Evolutionary conservation across 2,113 vertebrate species (phyloP).

Genomic region (Channa maculata): DNA sequence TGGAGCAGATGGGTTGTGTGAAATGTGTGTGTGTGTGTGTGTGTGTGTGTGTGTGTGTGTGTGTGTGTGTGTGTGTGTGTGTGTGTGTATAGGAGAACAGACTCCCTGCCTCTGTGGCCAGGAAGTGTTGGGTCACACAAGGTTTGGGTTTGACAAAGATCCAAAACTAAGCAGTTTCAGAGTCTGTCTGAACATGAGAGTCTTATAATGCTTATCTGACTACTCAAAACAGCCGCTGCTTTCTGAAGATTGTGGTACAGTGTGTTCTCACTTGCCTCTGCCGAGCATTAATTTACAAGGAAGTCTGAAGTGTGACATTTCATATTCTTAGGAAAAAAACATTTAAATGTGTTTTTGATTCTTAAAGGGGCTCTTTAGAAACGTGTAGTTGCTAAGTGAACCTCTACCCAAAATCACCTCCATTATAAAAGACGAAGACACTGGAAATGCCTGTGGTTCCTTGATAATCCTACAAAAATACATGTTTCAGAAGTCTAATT

Average conservation of each 20-base stretch:
- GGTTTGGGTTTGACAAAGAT: constrained; percentile 62
- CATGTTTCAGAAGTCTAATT: constrained; percentile 35
- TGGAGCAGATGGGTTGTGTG: constrained; percentile 75
- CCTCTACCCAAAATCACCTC: constrained; percentile 8
- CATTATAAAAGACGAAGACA: constrained; percentile 24
- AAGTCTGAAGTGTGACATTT: constrained; percentile 15
- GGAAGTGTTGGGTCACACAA: constrained; percentile 73
- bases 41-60: no score
- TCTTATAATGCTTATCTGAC: constrained; percentile 22
- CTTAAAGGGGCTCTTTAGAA: constrained; percentile 1
- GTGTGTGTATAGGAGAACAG: constrained; percentile 49
- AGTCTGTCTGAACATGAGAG: constrained; percentile 40
- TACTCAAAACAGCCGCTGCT: constrained; percentile 36
- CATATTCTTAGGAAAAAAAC: constrained; percentile 10
- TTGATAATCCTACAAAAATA: constrained; percentile 42
- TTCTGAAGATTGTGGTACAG: constrained; percentile 32
- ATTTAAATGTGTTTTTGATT: background rate
- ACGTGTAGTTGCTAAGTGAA: background rate
- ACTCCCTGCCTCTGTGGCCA: constrained; percentile 69
- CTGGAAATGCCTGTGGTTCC: constrained; percentile 61
- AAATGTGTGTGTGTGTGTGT: constrained; percentile 53
- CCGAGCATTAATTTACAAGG: constrained; percentile 31
- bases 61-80: no score
- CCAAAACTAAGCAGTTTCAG: constrained; percentile 57
- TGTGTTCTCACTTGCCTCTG: constrained; percentile 37